phyloP scores from a whole-genome alignment of 2,888 invertebrate genomes.

The Phlogophora meticulosa region DNA sequence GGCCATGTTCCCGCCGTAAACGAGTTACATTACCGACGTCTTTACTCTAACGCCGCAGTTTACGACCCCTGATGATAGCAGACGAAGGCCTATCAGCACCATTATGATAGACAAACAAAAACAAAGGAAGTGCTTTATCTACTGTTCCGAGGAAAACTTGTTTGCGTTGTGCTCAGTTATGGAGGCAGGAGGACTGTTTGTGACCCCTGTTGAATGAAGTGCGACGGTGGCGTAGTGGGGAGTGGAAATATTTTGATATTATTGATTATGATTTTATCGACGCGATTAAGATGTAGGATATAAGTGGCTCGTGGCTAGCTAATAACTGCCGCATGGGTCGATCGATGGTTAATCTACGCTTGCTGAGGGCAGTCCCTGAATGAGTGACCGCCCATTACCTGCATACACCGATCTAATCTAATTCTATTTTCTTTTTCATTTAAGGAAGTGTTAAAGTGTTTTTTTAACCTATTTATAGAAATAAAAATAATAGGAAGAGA shows the following conservation, averaged over 20 bases:
- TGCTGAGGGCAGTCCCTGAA: too few relatives aligned
- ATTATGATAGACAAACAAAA: constrained; percentile 46
- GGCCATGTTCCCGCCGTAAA: constrained; percentile 43
- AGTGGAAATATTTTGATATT: not conserved
- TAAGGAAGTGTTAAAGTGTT: too few relatives aligned
- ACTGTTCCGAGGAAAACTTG: constrained; percentile 10
- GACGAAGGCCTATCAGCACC: constrained; percentile 34
- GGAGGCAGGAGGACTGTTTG: constrained; percentile 22
- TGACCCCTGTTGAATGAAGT: constrained; percentile 16
- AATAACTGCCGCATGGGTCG: too few relatives aligned
- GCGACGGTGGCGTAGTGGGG: not conserved
- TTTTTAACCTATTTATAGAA: too few relatives aligned
- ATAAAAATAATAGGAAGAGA: too few relatives aligned
- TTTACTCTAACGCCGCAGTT: constrained; percentile 48
- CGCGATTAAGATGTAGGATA: too few relatives aligned
- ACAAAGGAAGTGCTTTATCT: constrained; percentile 37
- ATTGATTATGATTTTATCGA: not conserved
- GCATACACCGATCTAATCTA: too few relatives aligned
- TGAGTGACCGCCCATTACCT: too few relatives aligned
- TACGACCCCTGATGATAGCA: constrained; percentile 40
- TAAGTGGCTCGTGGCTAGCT: too few relatives aligned
- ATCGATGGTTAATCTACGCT: too few relatives aligned
- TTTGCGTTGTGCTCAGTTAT: constrained; percentile 20
- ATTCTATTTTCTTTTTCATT: too few relatives aligned
- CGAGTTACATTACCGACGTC: constrained; percentile 44